A percentile compares a stretch with the other conserved stretches of the same genome.
Conservation (phyloP, 2,113 vertebrate species). For the Amazona guildingii region DNA sequence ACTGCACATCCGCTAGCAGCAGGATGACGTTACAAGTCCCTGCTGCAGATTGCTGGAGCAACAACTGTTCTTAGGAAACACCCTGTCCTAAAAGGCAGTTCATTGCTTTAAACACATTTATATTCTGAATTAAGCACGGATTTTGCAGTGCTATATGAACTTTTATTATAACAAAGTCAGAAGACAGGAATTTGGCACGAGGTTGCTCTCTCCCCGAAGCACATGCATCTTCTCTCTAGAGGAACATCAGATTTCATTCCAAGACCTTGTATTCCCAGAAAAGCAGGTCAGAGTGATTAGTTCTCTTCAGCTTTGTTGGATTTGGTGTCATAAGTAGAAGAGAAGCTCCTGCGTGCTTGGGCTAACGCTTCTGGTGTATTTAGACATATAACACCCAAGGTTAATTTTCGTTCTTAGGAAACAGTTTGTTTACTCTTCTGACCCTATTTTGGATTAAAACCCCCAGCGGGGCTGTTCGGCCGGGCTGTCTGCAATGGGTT, state of each 20-base stretch:
- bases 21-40: neutral
- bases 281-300: neutral
- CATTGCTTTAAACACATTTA: neutral
- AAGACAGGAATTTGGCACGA: conserved; percentile 2
- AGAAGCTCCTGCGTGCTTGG: neutral
- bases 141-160: conserved; percentile 5
- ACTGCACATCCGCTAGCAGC: neutral
- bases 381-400: neutral
- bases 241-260: neutral
- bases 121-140: neutral
- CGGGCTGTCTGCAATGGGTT: neutral
- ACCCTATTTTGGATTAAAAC: neutral
- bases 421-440: neutral
- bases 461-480: accelerated
- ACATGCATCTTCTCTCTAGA: neutral
- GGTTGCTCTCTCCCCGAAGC: neutral
- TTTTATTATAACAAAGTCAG: neutral
- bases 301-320: neutral
- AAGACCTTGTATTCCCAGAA: neutral
- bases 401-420: neutral
- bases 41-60: neutral
- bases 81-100: neutral
- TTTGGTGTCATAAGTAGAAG: neutral
- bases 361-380: neutral
- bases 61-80: neutral